Percentiles rank a stretch among this genome's conserved stretches.
Conservation (phyloP, 2,113 vertebrate species). For the Syngnathus floridae region DNA sequence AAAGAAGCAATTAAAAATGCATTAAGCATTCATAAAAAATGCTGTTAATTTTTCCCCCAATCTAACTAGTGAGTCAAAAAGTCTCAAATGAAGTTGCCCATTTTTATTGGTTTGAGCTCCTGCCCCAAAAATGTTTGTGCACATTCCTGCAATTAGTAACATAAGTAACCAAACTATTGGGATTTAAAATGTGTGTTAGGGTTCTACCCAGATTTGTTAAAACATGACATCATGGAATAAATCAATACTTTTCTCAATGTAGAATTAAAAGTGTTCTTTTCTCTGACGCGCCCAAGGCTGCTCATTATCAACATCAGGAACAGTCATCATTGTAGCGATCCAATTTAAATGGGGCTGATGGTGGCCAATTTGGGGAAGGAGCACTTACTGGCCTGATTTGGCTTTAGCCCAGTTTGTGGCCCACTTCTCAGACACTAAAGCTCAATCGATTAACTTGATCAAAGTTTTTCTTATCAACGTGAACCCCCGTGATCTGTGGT, state of each 20-base stretch:
- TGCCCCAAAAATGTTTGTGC: neutral
- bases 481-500: neutral
- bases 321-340: constrained; percentile 60
- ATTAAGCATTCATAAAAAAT: too few species aligned
- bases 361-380: constrained; percentile 52
- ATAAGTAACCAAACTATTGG: neutral
- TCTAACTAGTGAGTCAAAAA: too few species aligned
- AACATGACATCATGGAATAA: neutral
- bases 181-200: neutral
- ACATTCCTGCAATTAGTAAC: neutral
- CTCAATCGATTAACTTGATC: constrained; percentile 21
- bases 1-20: neutral
- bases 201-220: neutral
- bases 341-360: constrained; percentile 60
- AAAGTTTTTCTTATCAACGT: neutral
- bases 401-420: constrained; percentile 65
- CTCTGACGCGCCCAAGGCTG: constrained; percentile 58
- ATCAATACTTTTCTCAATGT: neutral
- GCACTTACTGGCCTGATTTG: constrained; percentile 56
- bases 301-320: constrained; percentile 56
- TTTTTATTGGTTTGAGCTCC: neutral
- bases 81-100: too few species aligned
- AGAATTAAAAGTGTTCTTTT: constrained; percentile 29
- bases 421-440: constrained; percentile 54
- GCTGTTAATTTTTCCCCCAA: neutral